Evolutionary conservation across 2,797 vertebrate species (phyloP).

Genomic region (Botia almorhae): DNA sequence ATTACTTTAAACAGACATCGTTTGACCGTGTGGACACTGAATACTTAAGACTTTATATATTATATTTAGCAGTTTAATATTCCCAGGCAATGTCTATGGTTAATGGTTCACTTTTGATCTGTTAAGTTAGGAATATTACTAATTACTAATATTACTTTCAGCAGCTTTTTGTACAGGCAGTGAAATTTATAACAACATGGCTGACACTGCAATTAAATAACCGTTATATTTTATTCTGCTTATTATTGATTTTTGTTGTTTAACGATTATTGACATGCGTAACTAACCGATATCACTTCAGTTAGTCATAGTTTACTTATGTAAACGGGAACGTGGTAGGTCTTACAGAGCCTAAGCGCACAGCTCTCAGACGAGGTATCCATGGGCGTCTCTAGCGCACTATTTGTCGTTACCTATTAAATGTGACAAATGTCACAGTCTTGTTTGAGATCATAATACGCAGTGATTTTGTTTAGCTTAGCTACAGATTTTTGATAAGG

Average conservation of each 20-base stretch:
- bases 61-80: background rate
- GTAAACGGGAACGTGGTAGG: conserved; percentile 38
- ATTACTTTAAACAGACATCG: background rate
- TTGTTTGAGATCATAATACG: too few species aligned
- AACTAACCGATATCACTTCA: conserved; percentile 3
- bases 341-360: conserved; percentile 29
- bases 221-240: background rate
- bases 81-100: background rate
- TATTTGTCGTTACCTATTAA: background rate
- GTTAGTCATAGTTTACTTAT: conserved; percentile 29
- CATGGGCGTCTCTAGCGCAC: conserved; percentile 36
- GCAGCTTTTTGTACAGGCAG: background rate
- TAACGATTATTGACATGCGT: background rate
- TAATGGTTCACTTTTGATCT: background rate
- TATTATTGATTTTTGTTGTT: background rate
- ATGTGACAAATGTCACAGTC: background rate
- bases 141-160: too few species aligned
- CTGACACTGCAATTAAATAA: background rate
- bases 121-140: background rate
- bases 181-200: background rate
- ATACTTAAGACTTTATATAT: background rate
- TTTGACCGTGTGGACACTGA: background rate
- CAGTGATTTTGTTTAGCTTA: background rate
- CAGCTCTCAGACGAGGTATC: conserved; percentile 47
- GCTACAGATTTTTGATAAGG: background rate